These are phyloP conservation scores for Brachionus paranguensis DNA, from an alignment of 1,140 invertebrate species.

Conservation along the genomic window DNA sequence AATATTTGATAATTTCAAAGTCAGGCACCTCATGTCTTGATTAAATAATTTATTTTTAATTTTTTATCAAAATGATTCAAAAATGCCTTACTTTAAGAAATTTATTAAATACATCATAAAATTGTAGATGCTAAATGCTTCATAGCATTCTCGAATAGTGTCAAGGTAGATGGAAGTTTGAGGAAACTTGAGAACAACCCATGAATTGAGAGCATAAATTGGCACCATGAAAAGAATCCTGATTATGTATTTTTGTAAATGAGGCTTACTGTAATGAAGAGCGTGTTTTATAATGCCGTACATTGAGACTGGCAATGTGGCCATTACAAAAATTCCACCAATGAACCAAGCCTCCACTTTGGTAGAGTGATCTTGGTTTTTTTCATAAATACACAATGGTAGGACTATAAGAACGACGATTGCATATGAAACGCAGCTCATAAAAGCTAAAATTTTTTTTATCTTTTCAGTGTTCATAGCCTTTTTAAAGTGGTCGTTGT, in stretches of 20 bases:
- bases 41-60: neutral
- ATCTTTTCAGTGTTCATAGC: conserved; percentile 7
- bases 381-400: conserved; percentile 69
- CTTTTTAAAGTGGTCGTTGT: neutral
- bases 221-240: conserved; percentile 97
- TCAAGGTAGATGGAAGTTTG: conserved; percentile 81
- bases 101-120: conserved; percentile 90
- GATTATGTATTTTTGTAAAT: conserved; percentile 83
- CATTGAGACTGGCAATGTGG: conserved; percentile 81
- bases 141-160: conserved; percentile 85
- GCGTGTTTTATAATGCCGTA: conserved; percentile 90
- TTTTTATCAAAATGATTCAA: neutral
- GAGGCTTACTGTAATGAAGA: conserved; percentile 84
- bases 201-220: conserved; percentile 86
- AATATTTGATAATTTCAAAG: conserved; percentile 72
- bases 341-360: conserved; percentile 66
- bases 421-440: conserved; percentile 64
- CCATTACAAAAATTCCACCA: conserved; percentile 79
- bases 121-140: conserved; percentile 91
- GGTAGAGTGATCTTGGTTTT: conserved; percentile 48
- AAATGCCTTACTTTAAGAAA: conserved; percentile 50
- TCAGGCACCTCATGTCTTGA: conserved; percentile 67
- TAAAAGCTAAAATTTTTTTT: conserved; percentile 9
- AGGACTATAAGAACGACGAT: conserved; percentile 73
- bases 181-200: conserved; percentile 63